Percentiles rank a stretch among this genome's conserved stretches.
phyloP scores from a whole-genome alignment of 2,113 vertebrate species.

The Phyllostomus discolor region DNA sequence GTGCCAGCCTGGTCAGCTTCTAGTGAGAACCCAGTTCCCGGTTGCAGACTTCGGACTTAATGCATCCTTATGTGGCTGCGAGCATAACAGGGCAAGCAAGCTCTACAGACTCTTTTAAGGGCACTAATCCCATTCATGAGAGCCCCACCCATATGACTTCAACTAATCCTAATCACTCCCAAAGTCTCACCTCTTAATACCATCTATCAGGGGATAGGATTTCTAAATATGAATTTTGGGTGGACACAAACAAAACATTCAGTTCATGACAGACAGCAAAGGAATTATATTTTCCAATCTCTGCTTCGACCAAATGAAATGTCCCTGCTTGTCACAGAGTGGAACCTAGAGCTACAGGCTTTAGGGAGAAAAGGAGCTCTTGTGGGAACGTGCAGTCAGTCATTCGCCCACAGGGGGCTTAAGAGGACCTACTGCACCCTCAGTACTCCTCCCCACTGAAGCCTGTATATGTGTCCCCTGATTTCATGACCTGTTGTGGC shows the following conservation, averaged over 20 bases:
- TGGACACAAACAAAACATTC: not conserved
- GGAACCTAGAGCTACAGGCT: not conserved
- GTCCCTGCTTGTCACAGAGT: not conserved
- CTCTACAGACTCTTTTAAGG: not conserved
- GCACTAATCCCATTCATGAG: not conserved
- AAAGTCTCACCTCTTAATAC: not conserved
- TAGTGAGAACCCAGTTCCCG: not conserved
- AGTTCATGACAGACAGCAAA: not conserved
- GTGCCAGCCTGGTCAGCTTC: not conserved
- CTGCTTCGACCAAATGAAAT: not conserved
- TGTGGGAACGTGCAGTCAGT: not conserved
- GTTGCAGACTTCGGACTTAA: not conserved
- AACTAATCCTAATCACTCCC: not conserved
- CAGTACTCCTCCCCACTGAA: not conserved
- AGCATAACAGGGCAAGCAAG: not conserved
- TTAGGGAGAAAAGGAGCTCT: not conserved
- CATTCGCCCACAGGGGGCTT: not conserved
- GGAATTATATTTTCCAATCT: not conserved
- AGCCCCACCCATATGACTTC: not conserved
- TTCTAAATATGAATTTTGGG: not conserved
- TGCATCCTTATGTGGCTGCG: too few species aligned
- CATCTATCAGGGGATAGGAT: not conserved
- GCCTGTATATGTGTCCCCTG: not conserved
- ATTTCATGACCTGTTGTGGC: not conserved
- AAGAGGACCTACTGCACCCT: not conserved